Percentiles rank a stretch among this genome's conserved stretches.
Evolutionary conservation across 2,113 vertebrate species (phyloP).

Genomic region (Thermophis baileyi): DNA sequence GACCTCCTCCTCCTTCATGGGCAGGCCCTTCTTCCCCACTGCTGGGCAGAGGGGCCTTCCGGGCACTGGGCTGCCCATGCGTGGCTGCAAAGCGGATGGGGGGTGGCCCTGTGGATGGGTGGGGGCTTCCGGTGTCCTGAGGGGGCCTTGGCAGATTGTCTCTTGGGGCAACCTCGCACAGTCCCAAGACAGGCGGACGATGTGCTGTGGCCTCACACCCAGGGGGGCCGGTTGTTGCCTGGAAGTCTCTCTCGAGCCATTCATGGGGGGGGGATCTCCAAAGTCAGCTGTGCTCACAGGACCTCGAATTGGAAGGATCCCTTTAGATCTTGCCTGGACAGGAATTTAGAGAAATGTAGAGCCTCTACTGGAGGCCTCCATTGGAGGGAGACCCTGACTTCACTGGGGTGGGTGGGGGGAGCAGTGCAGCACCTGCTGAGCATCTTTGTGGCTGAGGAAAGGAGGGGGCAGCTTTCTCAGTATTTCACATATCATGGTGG

Average conservation of each 20-base stretch:
- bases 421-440: too few relatives aligned
- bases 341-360: not conserved
- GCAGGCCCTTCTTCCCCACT: too few relatives aligned
- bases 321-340: not conserved
- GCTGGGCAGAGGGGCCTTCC: not conserved
- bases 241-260: not conserved
- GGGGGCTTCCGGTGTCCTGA: not conserved
- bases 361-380: not conserved
- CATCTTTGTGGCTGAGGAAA: not conserved
- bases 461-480: not conserved
- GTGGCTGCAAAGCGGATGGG: not conserved
- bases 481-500: not conserved
- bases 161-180: not conserved
- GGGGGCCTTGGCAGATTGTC: not conserved
- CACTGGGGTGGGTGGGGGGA: rapidly evolving
- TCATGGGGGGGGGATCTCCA: not conserved
- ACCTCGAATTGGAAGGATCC: not conserved
- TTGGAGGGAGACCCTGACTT: not conserved
- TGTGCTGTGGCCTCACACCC: not conserved
- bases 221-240: too few relatives aligned
- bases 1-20: not conserved
- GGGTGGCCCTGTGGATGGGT: not conserved
- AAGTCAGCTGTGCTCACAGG: not conserved
- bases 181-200: not conserved
- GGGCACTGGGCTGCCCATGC: not conserved